Percentiles rank a stretch among this genome's conserved stretches.
Conservation (phyloP, 2,888 invertebrate species). For the Rosalia funebris region DNA sequence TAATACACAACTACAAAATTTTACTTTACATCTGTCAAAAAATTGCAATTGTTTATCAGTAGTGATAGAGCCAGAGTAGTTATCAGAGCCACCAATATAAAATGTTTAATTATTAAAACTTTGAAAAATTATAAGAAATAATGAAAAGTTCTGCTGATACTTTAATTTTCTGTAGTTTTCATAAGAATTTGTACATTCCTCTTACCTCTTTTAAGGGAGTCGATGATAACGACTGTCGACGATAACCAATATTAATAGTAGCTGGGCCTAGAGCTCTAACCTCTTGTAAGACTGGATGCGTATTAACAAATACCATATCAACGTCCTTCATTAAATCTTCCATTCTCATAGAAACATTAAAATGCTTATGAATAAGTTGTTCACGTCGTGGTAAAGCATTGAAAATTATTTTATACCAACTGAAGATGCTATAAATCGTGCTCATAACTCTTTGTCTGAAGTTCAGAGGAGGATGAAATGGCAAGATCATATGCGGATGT, state of each 20-base stretch:
- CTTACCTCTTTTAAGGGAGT: slow-evolving; percentile 17
- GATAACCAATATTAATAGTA: slow-evolving; percentile 14
- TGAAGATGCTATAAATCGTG: not conserved
- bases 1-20: too few species aligned
- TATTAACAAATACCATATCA: slow-evolving; percentile 15
- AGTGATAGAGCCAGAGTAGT: too few species aligned
- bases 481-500: not conserved
- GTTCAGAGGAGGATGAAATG: not conserved
- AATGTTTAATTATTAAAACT: too few species aligned
- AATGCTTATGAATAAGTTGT: not conserved
- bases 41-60: too few species aligned
- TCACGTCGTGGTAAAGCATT: not conserved
- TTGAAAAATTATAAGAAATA: too few species aligned
- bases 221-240: not conserved
- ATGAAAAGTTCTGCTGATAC: too few species aligned
- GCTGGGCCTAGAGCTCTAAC: slow-evolving; percentile 20
- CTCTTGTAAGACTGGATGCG: slow-evolving; percentile 10
- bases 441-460: not conserved
- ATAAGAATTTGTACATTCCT: too few species aligned
- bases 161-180: too few species aligned
- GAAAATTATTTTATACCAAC: too few species aligned
- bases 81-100: too few species aligned
- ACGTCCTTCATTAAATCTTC: slow-evolving; percentile 12
- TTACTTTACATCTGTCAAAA: too few species aligned
- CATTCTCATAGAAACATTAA: not conserved